Base-by-base conservation (phyloP, 2,797 vertebrate species). In the Helicolenus hilgendorfi region DNA sequence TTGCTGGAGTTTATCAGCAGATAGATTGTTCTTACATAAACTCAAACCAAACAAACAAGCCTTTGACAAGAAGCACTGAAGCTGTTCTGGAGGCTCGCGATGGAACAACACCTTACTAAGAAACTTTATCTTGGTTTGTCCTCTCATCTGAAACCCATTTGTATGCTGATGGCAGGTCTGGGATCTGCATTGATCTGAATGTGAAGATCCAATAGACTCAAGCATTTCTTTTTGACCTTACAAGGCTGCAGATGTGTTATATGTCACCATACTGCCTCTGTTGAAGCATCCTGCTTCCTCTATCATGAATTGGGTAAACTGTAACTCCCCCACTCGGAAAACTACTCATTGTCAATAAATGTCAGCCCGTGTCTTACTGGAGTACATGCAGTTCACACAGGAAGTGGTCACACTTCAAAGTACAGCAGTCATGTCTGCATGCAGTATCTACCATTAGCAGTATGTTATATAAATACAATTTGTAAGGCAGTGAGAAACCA, bases 261-360 rank as follows among this genome's bases (percentile, higher is more conserved):
- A 27, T 41, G 53, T 22, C 18, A 33, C 14, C 24, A 33, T 3
- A 56, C 27, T 11, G 62, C 22, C 1, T 79, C 27, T 63, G 60
- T 55, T 82, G 58, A 81, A 53, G 38, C 38, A 41, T 41, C 18
- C 26, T 38, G 70, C 67, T 76, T 82, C 74, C 63, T 85, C 68
- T n/a, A 18, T 29, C 1, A 2, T 65, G 20, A 38, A 38, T 3
- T 29, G 4, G 11, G 8, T 41, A 41, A 15, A 15, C 38, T 15
- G 38, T 79, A 58, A 27, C 49, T 33, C 41, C 3, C 15, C 36
- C 11, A 4, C 26, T 31, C n/a, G 3, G 35, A 31, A 71, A 59
- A 31, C 29, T 1, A 41, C 33, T 29, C 49, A 11, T 18, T 7
- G 8, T 60, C 29, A 49, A 15, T 62, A 29, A 64, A 53, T 15